A percentile compares a stretch with the other conserved stretches of the same genome.
phyloP scores from a whole-genome alignment of 2,888 invertebrate genomes.

The Trimorus sp. region DNA sequence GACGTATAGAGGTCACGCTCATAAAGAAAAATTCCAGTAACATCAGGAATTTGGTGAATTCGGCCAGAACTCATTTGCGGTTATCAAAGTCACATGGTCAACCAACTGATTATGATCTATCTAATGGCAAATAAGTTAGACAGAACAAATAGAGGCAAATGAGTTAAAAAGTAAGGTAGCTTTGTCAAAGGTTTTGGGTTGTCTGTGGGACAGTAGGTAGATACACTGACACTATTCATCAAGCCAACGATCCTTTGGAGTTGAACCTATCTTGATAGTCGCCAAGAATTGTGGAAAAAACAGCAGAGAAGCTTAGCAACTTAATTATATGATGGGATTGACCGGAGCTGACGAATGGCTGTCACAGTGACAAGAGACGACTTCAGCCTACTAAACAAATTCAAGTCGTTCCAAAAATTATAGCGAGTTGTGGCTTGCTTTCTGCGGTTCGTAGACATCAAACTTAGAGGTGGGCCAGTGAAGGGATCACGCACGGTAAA shows the following conservation, averaged over 20 bases:
- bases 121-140: background rate
- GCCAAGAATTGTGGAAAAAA: conserved; percentile 26
- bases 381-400: too few species aligned
- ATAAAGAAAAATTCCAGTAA: background rate
- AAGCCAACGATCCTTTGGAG: conserved; percentile 8
- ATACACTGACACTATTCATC: background rate
- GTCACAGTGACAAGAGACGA: background rate
- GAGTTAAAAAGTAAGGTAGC: background rate
- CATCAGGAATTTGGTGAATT: background rate
- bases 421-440: too few species aligned
- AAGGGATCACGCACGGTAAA: background rate
- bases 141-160: background rate
- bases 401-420: too few species aligned
- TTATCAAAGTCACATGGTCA: background rate
- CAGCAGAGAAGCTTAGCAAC: background rate
- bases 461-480: too few species aligned
- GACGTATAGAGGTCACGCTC: too few species aligned
- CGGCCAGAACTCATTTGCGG: background rate
- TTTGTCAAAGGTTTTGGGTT: background rate
- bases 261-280: background rate
- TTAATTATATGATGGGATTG: too few species aligned
- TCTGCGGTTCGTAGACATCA: too few species aligned
- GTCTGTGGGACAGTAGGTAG: background rate
- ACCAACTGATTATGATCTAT: conserved; percentile 3
- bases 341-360: too few species aligned